Evolutionary conservation across 2,888 invertebrate species (phyloP).

Genomic region (Nephrotoma flavescens): DNA sequence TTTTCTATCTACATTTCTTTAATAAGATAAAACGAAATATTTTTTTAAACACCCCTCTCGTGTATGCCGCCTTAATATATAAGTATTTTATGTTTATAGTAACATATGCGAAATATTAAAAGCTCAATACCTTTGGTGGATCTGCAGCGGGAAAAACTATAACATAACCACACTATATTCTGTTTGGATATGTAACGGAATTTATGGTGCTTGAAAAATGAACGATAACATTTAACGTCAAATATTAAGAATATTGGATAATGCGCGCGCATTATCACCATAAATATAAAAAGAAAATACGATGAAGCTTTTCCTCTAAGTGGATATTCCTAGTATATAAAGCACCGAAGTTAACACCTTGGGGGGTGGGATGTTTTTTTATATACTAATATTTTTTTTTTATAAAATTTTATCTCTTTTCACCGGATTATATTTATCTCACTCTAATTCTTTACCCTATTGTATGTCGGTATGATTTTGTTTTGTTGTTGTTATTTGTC

Average conservation of each 20-base stretch:
- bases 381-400: not conserved
- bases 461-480: not conserved
- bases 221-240: not conserved
- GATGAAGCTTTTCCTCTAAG: not conserved
- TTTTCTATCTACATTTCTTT: not conserved
- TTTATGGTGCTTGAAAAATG: not conserved
- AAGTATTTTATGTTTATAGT: not conserved
- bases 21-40: not conserved
- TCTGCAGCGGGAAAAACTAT: not conserved
- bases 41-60: not conserved
- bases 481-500: not conserved
- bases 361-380: not conserved
- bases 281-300: not conserved
- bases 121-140: not conserved
- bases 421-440: not conserved
- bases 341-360: not conserved
- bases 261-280: conserved; percentile 32
- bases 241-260: conserved; percentile 15
- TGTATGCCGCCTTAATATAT: not conserved
- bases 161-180: not conserved
- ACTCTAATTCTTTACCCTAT: not conserved
- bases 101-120: not conserved
- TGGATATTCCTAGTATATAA: not conserved
- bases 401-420: not conserved
- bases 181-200: not conserved